A percentile compares a stretch with the other conserved stretches of the same genome.
These are phyloP conservation scores for Drosophila cyrtoloma DNA, from an alignment of 2,888 invertebrate genomes.

Conservation along the genomic window DNA sequence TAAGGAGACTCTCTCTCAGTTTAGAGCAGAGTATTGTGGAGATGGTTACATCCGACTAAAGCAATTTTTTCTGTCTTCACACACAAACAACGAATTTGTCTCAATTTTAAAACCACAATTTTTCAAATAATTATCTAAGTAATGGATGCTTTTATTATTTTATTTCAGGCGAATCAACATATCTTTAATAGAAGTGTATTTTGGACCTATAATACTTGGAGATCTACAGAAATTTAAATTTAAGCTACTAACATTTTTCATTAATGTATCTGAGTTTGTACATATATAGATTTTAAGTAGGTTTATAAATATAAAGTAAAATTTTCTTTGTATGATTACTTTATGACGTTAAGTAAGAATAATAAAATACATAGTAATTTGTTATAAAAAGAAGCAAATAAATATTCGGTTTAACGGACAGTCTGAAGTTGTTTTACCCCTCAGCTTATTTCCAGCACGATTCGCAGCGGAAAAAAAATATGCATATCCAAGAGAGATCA, in stretches of 20 bases:
- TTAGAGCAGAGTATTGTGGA: neutral
- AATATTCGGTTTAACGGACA: constrained; percentile 10
- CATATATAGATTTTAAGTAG: constrained; percentile 69
- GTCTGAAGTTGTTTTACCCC: neutral
- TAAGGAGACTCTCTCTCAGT: neutral
- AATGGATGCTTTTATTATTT: constrained; percentile 25
- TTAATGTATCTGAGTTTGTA: constrained; percentile 72
- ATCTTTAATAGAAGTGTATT: constrained; percentile 76
- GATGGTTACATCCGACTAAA: neutral
- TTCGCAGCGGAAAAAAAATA: neutral
- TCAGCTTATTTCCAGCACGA: neutral
- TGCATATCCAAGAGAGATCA: neutral
- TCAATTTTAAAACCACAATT: neutral
- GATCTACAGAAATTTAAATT: constrained; percentile 65
- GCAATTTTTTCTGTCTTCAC: neutral
- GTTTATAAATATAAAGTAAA: constrained; percentile 57
- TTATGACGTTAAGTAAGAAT: constrained; percentile 32
- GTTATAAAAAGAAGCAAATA: constrained; percentile 23
- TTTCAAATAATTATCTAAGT: constrained; percentile 4
- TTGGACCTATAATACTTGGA: constrained; percentile 66
- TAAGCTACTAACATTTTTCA: constrained; percentile 61
- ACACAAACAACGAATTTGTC: neutral
- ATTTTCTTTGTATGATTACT: constrained; percentile 53
- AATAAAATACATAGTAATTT: constrained; percentile 44
- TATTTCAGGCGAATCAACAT: constrained; percentile 84